These are phyloP conservation scores for Diabrotica virgifera DNA, from an alignment of 1,140 invertebrate species.

Conservation along the genomic window DNA sequence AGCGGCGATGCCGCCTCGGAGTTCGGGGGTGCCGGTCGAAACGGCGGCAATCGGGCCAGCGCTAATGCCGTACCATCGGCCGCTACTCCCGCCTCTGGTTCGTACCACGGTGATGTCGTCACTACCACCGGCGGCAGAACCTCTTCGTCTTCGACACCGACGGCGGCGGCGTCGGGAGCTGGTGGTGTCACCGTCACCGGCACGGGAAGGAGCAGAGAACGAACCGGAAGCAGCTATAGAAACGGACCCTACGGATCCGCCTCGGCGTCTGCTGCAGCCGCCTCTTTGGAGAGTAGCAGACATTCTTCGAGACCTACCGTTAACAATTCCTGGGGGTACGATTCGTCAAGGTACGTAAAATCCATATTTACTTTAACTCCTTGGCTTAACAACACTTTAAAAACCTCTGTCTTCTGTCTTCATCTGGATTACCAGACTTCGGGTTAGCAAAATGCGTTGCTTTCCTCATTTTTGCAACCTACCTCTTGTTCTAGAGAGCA, in stretches of 20 bases:
- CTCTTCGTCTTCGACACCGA: slow-evolving; percentile 7
- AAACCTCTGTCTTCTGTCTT: too few species aligned
- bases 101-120: slow-evolving; percentile 16
- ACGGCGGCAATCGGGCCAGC: slow-evolving; percentile 26
- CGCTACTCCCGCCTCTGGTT: slow-evolving; percentile 28
- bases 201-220: slow-evolving; percentile 39
- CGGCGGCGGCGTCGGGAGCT: slow-evolving; percentile 20
- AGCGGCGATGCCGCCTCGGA: slow-evolving; percentile 30
- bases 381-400: too few species aligned
- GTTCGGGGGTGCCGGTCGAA: slow-evolving; percentile 32
- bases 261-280: slow-evolving; percentile 27
- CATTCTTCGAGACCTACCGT: slow-evolving; percentile 22
- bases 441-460: too few species aligned
- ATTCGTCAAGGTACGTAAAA: slow-evolving; percentile 14
- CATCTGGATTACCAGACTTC: too few species aligned
- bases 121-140: slow-evolving; percentile 7
- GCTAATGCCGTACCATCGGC: slow-evolving; percentile 25
- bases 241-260: slow-evolving; percentile 51
- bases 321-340: slow-evolving; percentile 45
- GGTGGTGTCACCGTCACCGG: slow-evolving; percentile 10
- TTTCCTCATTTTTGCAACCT: too few species aligned
- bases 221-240: slow-evolving; percentile 43
- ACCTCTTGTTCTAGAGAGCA: too few species aligned
- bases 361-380: too few species aligned
- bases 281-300: slow-evolving; percentile 11